These are phyloP conservation scores for Antechinus stuartii DNA, from an alignment of 2,113 vertebrate genomes.

Conservation along the genomic window DNA sequence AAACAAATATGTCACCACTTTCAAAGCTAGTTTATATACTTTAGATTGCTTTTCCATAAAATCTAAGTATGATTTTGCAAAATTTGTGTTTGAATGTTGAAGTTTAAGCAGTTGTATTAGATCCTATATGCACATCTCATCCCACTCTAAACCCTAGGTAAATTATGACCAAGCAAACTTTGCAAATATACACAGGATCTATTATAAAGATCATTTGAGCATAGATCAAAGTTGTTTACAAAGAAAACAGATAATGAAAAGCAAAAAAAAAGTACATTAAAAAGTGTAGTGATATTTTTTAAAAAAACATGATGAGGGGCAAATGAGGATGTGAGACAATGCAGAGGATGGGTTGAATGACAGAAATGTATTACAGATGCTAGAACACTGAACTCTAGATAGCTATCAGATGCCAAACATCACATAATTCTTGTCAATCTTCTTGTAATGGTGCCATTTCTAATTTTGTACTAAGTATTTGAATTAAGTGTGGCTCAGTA, in stretches of 20 bases:
- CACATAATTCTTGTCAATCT: not conserved
- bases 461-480: not conserved
- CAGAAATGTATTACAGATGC: not conserved
- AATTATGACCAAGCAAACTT: slow-evolving; percentile 64
- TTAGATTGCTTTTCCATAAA: slow-evolving; percentile 49
- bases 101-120: slow-evolving; percentile 70
- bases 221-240: slow-evolving; percentile 52
- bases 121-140: slow-evolving; percentile 43
- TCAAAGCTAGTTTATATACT: slow-evolving; percentile 40
- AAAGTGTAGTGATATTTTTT: slow-evolving; percentile 30
- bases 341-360: not conserved
- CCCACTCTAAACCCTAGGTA: slow-evolving; percentile 35
- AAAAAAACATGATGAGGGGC: rapidly evolving
- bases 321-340: not conserved
- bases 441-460: not conserved
- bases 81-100: slow-evolving; percentile 68
- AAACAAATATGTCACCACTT: slow-evolving; percentile 49
- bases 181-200: slow-evolving; percentile 20
- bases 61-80: slow-evolving; percentile 68
- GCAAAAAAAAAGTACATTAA: slow-evolving; percentile 51
- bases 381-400: slow-evolving; percentile 21
- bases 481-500: not conserved
- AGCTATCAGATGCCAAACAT: slow-evolving; percentile 12
- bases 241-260: slow-evolving; percentile 49
- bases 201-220: slow-evolving; percentile 49